Evolutionary conservation across 2,888 invertebrate genomes (phyloP), one percentile per base, ranked within the genome.

Genomic region (Leucophenga maculata): DNA sequence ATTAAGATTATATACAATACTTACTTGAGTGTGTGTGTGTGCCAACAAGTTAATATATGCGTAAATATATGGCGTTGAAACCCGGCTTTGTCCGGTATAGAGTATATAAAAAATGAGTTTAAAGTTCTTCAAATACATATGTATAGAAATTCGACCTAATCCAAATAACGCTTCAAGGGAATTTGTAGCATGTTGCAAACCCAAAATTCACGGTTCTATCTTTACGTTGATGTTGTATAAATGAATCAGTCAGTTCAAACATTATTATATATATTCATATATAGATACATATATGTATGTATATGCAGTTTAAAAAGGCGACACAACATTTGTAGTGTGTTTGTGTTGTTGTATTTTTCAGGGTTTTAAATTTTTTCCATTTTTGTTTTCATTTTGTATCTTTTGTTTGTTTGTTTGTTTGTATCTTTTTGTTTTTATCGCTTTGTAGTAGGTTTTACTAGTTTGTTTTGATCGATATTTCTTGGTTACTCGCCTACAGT

Each of bases 401-500:
- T 75, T 73, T 71, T 69, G 67, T 50, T 72, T 71, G 55, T 67
- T 32, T 26, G 3, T 26, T 2, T 26, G 64, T 65, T 48, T 62
- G 44, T 76, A 73, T 73, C 57, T 64, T 44, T 62, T 54, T 62
- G 54, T 76, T 74, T 73, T 72, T 68, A 67, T 55, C 67, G 69
- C 60, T 74, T 62, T 59, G 71, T 31, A 60, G 69, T 74, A 77
- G 75, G 80, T 77, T 82, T 77, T 78, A 75, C 82, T 76, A 72
- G 77, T 81, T 81, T 82, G 81, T 83, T 82, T 73, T 81, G 82
- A 78, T 81, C 77, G 68, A 62, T 69, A 72, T 69, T 82, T 80
- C 80, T 74, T 67, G 55, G n/a, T n/a, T 48, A 20, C 22, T 14
- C 16, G 18, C 48, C 14, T 52, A n/a, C 20, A 52, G 26, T 52